Conservation (phyloP, 1,140 invertebrate species). For the Sitophilus oryzae region DNA sequence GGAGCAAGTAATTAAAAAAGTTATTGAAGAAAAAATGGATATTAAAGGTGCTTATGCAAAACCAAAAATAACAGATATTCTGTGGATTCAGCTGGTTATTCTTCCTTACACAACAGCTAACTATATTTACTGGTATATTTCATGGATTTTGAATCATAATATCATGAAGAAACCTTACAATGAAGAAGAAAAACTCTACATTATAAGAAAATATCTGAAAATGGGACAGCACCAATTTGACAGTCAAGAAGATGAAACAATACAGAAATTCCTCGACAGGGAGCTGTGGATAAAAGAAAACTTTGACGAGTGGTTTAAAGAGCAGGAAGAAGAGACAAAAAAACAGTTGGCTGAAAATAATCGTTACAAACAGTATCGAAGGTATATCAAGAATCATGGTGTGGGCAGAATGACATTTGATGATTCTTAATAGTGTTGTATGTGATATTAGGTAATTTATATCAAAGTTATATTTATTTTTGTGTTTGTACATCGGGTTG, state of each 20-base stretch:
- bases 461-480: no score
- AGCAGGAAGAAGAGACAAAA: conserved; percentile 77
- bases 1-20: conserved; percentile 63
- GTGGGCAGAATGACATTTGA: conserved; percentile 73
- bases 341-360: conserved; percentile 71
- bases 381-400: conserved; percentile 76
- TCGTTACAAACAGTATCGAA: conserved; percentile 69
- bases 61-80: conserved; percentile 65
- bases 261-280: conserved; percentile 63
- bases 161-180: conserved; percentile 72
- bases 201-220: conserved; percentile 73
- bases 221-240: conserved; percentile 63
- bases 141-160: conserved; percentile 76
- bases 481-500: no score
- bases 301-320: conserved; percentile 70
- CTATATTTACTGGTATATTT: conserved; percentile 68
- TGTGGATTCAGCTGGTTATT: conserved; percentile 77
- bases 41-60: conserved; percentile 85
- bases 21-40: conserved; percentile 86
- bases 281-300: conserved; percentile 80
- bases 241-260: conserved; percentile 67
- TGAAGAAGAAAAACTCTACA: conserved; percentile 74
- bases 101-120: conserved; percentile 64
- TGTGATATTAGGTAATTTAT: not conserved
- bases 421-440: conserved; percentile 53